A percentile compares a stretch with the other conserved stretches of the same genome.
phyloP scores from a whole-genome alignment of 2,888 invertebrate genomes.

The Noctua pronuba region DNA sequence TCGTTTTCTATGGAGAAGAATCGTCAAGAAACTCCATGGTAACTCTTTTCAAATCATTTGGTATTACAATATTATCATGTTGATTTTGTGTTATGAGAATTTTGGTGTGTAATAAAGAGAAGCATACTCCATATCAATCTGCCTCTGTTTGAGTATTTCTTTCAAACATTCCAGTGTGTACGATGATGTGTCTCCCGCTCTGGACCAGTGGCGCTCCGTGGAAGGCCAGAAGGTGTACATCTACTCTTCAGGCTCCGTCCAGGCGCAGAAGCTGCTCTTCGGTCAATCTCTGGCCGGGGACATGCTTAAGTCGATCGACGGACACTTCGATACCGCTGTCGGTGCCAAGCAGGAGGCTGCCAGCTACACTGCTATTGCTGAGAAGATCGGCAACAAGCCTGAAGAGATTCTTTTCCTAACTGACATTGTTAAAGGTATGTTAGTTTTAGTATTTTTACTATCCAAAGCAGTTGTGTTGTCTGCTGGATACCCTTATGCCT shows the following conservation, averaged over 20 bases:
- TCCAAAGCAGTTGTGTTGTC: not conserved
- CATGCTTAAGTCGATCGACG: conserved; percentile 92
- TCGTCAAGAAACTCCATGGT: too few species aligned
- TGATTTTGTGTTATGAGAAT: too few species aligned
- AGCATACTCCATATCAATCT: not conserved
- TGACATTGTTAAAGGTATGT: conserved; percentile 94
- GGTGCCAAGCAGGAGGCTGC: conserved; percentile 94
- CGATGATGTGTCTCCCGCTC: conserved; percentile 94
- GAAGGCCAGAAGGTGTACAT: conserved; percentile 94
- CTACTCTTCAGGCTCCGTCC: conserved; percentile 97
- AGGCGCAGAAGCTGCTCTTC: conserved; percentile 97
- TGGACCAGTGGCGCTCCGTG: conserved; percentile 93
- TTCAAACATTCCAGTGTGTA: conserved; percentile 93
- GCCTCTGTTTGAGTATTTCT: conserved; percentile 13
- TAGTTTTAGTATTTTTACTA: not conserved
- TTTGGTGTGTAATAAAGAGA: not conserved
- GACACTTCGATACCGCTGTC: conserved; percentile 96
- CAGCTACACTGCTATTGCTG: conserved; percentile 95
- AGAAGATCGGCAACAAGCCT: conserved; percentile 91
- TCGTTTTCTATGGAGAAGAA: too few species aligned
- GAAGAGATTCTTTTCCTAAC: conserved; percentile 96
- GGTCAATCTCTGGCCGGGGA: conserved; percentile 94
- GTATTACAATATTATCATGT: too few species aligned
- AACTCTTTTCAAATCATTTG: too few species aligned
- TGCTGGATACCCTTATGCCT: not conserved